phyloP scores from a whole-genome alignment of 2,797 vertebrate genomes.

The Trachurus trachurus region DNA sequence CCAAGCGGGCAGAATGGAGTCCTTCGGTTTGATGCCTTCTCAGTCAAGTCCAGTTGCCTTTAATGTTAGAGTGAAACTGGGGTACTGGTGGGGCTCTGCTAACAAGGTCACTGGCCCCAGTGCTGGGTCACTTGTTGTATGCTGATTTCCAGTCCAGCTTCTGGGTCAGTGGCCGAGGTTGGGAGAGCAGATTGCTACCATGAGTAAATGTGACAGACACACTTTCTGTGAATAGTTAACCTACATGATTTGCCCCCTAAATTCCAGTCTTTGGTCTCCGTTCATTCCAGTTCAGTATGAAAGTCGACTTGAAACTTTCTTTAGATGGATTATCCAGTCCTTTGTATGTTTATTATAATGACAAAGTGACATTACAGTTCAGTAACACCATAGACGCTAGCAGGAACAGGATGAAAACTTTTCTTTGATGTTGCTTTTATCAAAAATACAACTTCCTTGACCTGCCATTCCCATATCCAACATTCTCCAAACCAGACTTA shows the following conservation, averaged over 20 bases:
- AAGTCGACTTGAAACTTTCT: not conserved
- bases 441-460: not conserved
- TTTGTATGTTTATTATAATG: not conserved
- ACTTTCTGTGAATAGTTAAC: constrained; percentile 42
- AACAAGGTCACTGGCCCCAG: constrained; percentile 65
- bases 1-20: constrained; percentile 72
- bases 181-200: constrained; percentile 23
- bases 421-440: not conserved
- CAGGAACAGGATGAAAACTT: not conserved
- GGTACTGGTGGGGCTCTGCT: constrained; percentile 54
- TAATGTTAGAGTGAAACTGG: constrained; percentile 70
- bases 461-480: too few relatives aligned
- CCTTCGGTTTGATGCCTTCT: constrained; percentile 67
- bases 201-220: constrained; percentile 40
- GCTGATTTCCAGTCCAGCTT: constrained; percentile 46
- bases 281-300: not conserved
- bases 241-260: constrained; percentile 1
- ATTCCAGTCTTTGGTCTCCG: not conserved
- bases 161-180: constrained; percentile 59
- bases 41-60: constrained; percentile 67
- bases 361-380: not conserved
- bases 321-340: not conserved
- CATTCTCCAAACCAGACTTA: too few relatives aligned
- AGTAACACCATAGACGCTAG: not conserved
- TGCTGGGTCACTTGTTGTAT: constrained; percentile 59